A percentile compares a stretch with the other conserved stretches of the same genome.
Evolutionary conservation across 2,888 invertebrate species (phyloP).

Genomic region (Lasioglossum vierecki): DNA sequence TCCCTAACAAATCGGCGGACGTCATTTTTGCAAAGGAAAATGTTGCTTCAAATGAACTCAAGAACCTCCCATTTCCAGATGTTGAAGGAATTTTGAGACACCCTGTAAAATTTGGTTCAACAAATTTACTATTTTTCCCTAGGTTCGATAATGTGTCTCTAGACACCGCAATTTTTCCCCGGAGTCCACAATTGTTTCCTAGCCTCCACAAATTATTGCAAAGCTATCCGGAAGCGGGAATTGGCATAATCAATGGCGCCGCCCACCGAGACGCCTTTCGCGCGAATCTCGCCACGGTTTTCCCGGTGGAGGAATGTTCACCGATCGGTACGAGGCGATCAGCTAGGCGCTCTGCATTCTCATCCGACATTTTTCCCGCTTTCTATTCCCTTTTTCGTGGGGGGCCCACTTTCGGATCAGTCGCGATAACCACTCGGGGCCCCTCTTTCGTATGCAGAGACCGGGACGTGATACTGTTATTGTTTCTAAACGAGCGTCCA

Average conservation of each 20-base stretch:
- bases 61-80: no score
- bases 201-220: not conserved
- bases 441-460: slow-evolving; percentile 65
- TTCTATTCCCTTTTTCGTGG: slow-evolving; percentile 65
- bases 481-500: slow-evolving; percentile 54
- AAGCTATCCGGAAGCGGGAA: not conserved
- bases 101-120: not conserved
- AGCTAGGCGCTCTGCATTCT: slow-evolving; percentile 50
- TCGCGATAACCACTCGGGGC: slow-evolving; percentile 45
- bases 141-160: not conserved
- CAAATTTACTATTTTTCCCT: not conserved
- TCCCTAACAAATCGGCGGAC: no score
- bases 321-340: slow-evolving; percentile 24
- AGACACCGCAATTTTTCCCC: not conserved
- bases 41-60: no score
- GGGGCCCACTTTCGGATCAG: slow-evolving; percentile 57
- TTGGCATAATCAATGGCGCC: not conserved
- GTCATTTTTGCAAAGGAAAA: no score
- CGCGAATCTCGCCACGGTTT: not conserved
- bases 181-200: not conserved
- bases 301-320: not conserved
- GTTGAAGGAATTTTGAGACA: no score
- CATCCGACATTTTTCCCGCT: slow-evolving; percentile 59
- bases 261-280: slow-evolving; percentile 11
- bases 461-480: slow-evolving; percentile 48